These are phyloP conservation scores for Oreochromis tanganicae DNA, from an alignment of 2,113 vertebrate species.

Conservation along the genomic window DNA sequence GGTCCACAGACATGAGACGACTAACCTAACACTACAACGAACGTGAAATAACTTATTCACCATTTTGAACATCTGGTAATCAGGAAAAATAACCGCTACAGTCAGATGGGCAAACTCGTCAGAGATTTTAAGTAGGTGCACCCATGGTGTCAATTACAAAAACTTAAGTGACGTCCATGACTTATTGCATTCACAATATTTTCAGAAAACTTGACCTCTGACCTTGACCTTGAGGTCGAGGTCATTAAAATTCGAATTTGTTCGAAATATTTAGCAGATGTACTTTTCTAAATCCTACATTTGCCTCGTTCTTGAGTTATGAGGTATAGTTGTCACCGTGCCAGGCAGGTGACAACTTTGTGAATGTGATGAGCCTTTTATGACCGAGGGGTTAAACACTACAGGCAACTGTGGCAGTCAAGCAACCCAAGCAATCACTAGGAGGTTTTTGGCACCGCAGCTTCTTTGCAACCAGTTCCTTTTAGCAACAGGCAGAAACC, in stretches of 20 bases:
- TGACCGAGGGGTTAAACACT: neutral
- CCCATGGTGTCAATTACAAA: neutral
- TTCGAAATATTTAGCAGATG: neutral
- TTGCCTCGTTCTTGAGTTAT: rapidly evolving
- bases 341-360: rapidly evolving
- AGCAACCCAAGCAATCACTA: rapidly evolving
- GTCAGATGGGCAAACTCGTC: neutral
- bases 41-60: neutral
- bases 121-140: neutral
- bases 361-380: neutral
- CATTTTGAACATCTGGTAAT: neutral
- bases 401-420: neutral
- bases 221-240: neutral
- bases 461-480: neutral
- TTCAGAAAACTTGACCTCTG: neutral
- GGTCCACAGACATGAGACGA: neutral
- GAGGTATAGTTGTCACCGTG: rapidly evolving
- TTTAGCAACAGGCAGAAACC: neutral
- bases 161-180: neutral
- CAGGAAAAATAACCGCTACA: neutral
- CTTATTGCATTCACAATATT: neutral
- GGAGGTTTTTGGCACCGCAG: neutral
- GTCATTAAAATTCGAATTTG: neutral
- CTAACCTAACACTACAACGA: rapidly evolving
- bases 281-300: neutral